These are phyloP conservation scores for Panthera tigris DNA, from an alignment of 2,113 vertebrate species.

Conservation along the genomic window DNA sequence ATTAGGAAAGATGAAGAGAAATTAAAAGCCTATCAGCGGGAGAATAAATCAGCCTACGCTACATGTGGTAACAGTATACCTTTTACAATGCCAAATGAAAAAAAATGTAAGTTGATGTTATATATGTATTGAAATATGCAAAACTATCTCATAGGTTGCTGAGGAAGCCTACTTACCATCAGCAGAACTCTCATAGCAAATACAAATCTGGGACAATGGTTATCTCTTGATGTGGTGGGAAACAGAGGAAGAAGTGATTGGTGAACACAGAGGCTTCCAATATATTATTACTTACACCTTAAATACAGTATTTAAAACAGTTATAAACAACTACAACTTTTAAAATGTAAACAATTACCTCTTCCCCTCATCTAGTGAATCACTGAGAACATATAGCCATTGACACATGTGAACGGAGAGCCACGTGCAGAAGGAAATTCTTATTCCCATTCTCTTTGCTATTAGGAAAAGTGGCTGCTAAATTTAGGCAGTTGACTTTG, in stretches of 20 bases:
- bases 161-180: background rate
- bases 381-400: rapidly evolving
- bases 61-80: rapidly evolving
- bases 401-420: too few species aligned
- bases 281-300: background rate
- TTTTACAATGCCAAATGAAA: background rate
- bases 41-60: background rate
- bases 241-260: background rate
- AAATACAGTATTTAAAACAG: background rate
- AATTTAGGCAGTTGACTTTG: background rate
- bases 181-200: background rate
- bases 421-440: background rate
- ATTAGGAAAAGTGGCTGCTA: background rate
- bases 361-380: background rate
- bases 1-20: background rate
- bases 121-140: background rate
- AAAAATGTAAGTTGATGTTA: background rate
- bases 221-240: background rate
- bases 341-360: background rate
- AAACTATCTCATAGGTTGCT: background rate
- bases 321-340: background rate
- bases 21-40: background rate
- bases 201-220: too few species aligned
- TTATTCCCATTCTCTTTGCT: background rate
- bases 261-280: background rate